A percentile compares a stretch with the other conserved stretches of the same genome.
Conservation (phyloP, 2,113 vertebrate genomes). For the Psophia crepitans region DNA sequence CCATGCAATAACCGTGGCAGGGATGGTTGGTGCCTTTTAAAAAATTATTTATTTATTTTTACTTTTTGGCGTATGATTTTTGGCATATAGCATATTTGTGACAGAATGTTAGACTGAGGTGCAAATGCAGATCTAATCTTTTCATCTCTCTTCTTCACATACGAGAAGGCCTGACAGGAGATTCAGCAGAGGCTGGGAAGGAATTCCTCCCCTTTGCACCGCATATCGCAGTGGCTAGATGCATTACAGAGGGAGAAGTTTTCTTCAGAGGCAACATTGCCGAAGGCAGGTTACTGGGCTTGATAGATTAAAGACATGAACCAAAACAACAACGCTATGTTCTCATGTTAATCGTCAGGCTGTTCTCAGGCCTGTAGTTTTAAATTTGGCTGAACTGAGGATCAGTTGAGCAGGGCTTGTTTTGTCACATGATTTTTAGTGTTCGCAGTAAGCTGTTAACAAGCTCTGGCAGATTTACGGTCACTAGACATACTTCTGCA, state of each 20-base stretch:
- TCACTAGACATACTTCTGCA: constrained; percentile 61
- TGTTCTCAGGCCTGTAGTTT: constrained; percentile 63
- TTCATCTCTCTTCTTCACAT: constrained; percentile 17
- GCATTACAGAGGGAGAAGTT: constrained; percentile 25
- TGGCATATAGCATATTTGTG: constrained; percentile 40
- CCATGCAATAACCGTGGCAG: background rate
- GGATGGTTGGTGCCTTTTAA: background rate
- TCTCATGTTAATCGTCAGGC: constrained; percentile 63
- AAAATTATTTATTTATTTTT: no score
- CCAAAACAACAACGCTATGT: constrained; percentile 44
- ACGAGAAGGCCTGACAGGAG: constrained; percentile 29
- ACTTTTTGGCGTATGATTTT: constrained; percentile 23
- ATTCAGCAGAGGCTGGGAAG: constrained; percentile 13
- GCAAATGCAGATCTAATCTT: constrained; percentile 35
- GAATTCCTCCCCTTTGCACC: background rate
- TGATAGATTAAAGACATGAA: constrained; percentile 68
- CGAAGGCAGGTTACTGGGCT: constrained; percentile 63
- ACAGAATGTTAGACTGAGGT: constrained; percentile 47
- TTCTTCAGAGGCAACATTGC: constrained; percentile 55
- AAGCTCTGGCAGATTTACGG: constrained; percentile 63
- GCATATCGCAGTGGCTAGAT: background rate
- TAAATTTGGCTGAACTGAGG: constrained; percentile 41
- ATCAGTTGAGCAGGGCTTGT: constrained; percentile 42
- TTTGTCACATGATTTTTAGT: constrained; percentile 57
- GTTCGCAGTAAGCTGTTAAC: constrained; percentile 59